Evolutionary conservation across 2,797 vertebrate genomes (phyloP).

Genomic region (Meda fulgida): DNA sequence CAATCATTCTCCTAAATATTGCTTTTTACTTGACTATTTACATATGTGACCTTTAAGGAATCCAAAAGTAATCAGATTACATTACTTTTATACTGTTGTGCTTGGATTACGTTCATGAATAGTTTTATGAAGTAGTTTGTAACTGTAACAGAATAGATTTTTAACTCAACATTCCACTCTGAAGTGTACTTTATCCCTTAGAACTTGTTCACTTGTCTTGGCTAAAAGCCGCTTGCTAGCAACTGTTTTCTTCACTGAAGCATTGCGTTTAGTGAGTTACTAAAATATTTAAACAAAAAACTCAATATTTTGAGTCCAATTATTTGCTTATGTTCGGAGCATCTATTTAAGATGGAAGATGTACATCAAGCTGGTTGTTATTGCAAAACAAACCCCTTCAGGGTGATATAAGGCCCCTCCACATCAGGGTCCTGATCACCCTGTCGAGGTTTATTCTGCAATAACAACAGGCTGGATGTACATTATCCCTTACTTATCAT

Average conservation of each 20-base stretch:
- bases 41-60: too few relatives aligned
- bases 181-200: not conserved
- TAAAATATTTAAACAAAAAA: not conserved
- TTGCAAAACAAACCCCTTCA: not conserved
- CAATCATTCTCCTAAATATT: too few relatives aligned
- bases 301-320: not conserved
- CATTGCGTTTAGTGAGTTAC: not conserved
- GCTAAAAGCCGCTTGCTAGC: not conserved
- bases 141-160: too few relatives aligned
- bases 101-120: too few relatives aligned
- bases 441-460: not conserved
- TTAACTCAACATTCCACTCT: too few relatives aligned
- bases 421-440: not conserved
- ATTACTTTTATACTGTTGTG: too few relatives aligned
- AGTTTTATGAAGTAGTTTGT: too few relatives aligned
- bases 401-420: not conserved
- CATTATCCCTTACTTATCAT: not conserved
- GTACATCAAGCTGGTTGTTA: not conserved
- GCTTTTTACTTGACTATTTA: too few relatives aligned
- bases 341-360: not conserved
- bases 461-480: not conserved
- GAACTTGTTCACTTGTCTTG: not conserved
- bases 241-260: not conserved
- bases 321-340: not conserved
- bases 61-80: too few relatives aligned